Base-by-base conservation (phyloP, 1,140 invertebrate species). In the Caenorhabditis inopinata region DNA sequence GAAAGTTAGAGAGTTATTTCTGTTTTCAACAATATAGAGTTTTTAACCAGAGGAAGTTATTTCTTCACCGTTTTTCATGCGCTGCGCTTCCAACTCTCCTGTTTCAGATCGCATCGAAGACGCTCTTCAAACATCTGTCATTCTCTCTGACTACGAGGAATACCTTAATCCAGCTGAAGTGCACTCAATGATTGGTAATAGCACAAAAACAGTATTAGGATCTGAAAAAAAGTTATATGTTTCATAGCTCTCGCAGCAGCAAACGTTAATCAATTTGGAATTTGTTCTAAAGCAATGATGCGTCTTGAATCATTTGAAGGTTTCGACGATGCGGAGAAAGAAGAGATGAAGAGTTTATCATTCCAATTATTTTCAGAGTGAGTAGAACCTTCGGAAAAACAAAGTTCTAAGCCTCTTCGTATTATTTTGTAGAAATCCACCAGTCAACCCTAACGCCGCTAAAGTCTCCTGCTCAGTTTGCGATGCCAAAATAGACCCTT, bases 201-300 rank as follows among this genome's bases (percentile, higher is more conserved):
- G 14, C 38, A 14, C 5, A 14, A 7, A 42, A 42, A 7, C 14
- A 7, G 6, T 42, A 7, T 42, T 7, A 42, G 38, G 38, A 7
- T 42, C 14, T 42, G 14, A 42, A 42, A 7, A 42, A 42, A 42
- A n/a, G n/a, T n/a, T n/a, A n/a, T n/a, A n/a, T n/a, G n/a, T n/a
- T 42, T 42, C 14, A 7, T 58, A 58, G 51, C 51, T 16, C 12
- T 68, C 11, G 58, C 58, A 3, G 58, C 58, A 3, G 58, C 58
- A 1, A 68, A 68, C n/a, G 58, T 68, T 18, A 12, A 29, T 18
- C 58, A 68, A 21, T 68, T 68, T 12, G 58, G 58, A 42, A 68
- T 68, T 21, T 68, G 58, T 42, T 68, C 58, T 1, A 68, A 38
- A 42, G 58, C 58, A 23, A 68, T 68, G 58, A 68, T 68, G 58